Base-by-base conservation (phyloP, 2,113 vertebrate genomes). In the Tretioscincus oriximinensis region DNA sequence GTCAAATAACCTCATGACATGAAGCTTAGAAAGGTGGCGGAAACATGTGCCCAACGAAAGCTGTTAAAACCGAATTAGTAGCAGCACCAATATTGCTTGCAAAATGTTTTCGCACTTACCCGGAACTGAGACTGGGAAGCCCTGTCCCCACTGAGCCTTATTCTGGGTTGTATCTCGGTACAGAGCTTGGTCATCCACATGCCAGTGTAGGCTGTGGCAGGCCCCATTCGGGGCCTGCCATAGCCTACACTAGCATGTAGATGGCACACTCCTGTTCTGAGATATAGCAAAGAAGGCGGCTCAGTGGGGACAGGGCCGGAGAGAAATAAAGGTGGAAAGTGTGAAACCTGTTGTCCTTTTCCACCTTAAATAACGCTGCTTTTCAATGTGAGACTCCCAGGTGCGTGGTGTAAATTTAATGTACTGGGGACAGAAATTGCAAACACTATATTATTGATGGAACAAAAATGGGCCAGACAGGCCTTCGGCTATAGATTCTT, bases 381-480 rank as follows among this genome's bases (percentile, higher is more conserved):
- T 54, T 41, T 47, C 47, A 26, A 4, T 29, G 9, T 29, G 64
- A 35, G 35, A 26, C 51, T 73, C 63, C 16, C 21, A 83, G 35
- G 28, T 18, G 49, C 11, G 9, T 26, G 41, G 70, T 47, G 74
- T n/a, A 67, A 73, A 67, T 45, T 74, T 66, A 83, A 83, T 68
- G 64, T 45, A 74, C 31, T 8, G 31, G 26, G 74, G 74, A 29
- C 22, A 81, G 63, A 77, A 66, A 73, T 35, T 22, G 77, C 65
- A 54, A 84, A 58, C 6, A n/a, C 41, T 76, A 22, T 7, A 63
- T 74, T 85, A 60, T 61, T 77, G n/a, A 77, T 77, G 61, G 47
- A 73, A 45, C n/a, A 81, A 66, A 72, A 77, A 66, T 80, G 72
- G 74, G 64, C 22, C 67, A 61, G 80, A 49, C 73, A 81, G 65